Evolutionary conservation across 2,113 vertebrate genomes (phyloP).

Genomic region (Rhinolophus sinicus): DNA sequence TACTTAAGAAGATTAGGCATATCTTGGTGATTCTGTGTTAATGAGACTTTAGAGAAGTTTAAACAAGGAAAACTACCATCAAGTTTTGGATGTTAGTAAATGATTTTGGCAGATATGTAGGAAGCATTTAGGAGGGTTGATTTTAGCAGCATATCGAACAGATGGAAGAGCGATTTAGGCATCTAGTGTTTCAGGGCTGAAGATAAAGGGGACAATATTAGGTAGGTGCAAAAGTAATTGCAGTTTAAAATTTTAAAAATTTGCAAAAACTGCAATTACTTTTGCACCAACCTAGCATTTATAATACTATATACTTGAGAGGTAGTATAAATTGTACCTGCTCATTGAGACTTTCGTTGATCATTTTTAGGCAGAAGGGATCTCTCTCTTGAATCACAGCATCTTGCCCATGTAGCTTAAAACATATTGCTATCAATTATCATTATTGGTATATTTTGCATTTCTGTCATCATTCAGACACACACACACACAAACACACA

Average conservation of each 20-base stretch:
- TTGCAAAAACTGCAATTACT: too few species aligned
- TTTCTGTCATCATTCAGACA: background rate
- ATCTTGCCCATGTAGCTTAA: background rate
- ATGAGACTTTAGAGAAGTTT: background rate
- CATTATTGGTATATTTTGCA: background rate
- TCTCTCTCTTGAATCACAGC: background rate
- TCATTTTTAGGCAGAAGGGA: background rate
- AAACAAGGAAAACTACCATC: background rate
- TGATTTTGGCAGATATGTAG: background rate
- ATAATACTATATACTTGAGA: background rate
- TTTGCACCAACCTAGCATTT: background rate
- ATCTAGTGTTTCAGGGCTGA: background rate
- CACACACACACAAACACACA: background rate
- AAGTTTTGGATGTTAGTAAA: background rate
- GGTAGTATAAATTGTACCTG: background rate
- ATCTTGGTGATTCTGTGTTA: background rate
- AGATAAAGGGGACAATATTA: background rate
- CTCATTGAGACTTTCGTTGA: background rate
- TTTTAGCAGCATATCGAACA: background rate
- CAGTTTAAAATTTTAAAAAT: too few species aligned
- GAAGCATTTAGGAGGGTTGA: background rate
- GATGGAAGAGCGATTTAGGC: background rate
- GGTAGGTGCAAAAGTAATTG: too few species aligned
- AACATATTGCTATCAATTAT: background rate
- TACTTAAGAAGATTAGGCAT: background rate